Evolutionary conservation across 1,140 invertebrate species (phyloP).

Genomic region (Trichogramma pretiosum): DNA sequence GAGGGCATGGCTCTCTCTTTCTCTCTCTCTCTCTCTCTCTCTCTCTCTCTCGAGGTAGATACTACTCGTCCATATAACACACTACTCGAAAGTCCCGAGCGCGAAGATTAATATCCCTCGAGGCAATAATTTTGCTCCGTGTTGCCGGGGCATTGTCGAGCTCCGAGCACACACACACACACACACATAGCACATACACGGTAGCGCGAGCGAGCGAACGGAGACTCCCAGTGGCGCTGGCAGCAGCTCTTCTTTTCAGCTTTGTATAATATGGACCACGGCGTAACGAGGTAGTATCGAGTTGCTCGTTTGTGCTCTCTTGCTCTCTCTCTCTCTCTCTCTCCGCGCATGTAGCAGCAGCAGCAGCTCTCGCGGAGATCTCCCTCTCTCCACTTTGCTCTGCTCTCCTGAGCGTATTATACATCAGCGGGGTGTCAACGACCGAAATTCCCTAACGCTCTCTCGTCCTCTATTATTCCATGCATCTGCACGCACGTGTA

Average conservation of each 20-base stretch:
- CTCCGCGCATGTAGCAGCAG: no score
- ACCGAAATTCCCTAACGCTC: slow-evolving; percentile 11
- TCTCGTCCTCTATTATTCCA: slow-evolving; percentile 9
- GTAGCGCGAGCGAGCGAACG: no score
- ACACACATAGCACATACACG: no score
- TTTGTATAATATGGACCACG: no score
- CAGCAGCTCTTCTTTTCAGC: background rate
- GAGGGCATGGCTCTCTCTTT: background rate
- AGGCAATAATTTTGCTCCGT: slow-evolving; percentile 17
- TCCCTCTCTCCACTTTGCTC: no score
- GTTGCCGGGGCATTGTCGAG: no score
- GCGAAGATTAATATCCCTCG: slow-evolving; percentile 5
- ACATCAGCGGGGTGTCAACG: slow-evolving; percentile 1
- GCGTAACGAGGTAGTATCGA: slow-evolving; percentile 10
- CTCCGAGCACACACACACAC: no score
- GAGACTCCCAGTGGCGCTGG: background rate
- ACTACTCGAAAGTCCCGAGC: background rate
- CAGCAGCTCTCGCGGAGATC: no score
- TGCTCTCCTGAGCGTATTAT: no score
- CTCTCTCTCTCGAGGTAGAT: background rate
- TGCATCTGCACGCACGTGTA: no score
- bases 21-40: background rate
- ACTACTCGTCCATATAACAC: no score
- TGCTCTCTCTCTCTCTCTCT: no score
- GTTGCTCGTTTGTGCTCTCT: background rate